phyloP scores from a whole-genome alignment of 2,113 vertebrate species.

The Promerops cafer region DNA sequence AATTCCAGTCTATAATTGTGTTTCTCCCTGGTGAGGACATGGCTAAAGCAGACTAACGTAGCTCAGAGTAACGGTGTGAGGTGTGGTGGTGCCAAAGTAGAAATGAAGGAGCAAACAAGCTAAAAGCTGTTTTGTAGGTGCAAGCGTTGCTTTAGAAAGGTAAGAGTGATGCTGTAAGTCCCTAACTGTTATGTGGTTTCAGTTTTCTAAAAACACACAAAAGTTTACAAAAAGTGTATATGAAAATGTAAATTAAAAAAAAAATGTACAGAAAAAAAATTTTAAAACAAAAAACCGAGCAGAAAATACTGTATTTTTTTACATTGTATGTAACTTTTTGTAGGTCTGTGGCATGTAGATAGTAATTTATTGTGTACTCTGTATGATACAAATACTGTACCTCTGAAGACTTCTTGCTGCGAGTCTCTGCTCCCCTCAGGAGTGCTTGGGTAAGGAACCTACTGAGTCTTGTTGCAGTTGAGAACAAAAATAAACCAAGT shows the following conservation, averaged over 20 bases:
- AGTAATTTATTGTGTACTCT: constrained; percentile 90
- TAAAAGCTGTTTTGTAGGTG: not conserved
- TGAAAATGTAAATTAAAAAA: constrained; percentile 68
- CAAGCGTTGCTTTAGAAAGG: constrained; percentile 1
- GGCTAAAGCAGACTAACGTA: not conserved
- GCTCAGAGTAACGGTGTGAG: constrained; percentile 40
- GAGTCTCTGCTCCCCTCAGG: constrained; percentile 23
- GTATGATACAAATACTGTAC: constrained; percentile 51
- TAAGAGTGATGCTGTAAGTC: constrained; percentile 45
- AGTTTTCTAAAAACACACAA: constrained; percentile 47
- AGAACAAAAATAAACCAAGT: constrained; percentile 61
- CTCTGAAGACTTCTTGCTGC: constrained; percentile 39
- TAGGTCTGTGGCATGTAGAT: constrained; percentile 91
- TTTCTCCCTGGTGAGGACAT: constrained; percentile 10
- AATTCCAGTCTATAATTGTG: constrained; percentile 25
- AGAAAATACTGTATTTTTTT: constrained; percentile 83
- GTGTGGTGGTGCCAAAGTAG: constrained; percentile 62
- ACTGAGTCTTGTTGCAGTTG: constrained; percentile 22
- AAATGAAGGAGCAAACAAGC: constrained; percentile 57
- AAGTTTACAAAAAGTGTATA: constrained; percentile 75
- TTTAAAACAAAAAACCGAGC: constrained; percentile 74
- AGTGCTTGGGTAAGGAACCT: constrained; percentile 22
- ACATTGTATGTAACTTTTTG: constrained; percentile 75
- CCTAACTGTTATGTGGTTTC: constrained; percentile 53
- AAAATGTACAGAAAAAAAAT: constrained; percentile 79